Evolutionary conservation across 1,140 invertebrate species (phyloP).

Genomic region (Leptopilina clavipes): DNA sequence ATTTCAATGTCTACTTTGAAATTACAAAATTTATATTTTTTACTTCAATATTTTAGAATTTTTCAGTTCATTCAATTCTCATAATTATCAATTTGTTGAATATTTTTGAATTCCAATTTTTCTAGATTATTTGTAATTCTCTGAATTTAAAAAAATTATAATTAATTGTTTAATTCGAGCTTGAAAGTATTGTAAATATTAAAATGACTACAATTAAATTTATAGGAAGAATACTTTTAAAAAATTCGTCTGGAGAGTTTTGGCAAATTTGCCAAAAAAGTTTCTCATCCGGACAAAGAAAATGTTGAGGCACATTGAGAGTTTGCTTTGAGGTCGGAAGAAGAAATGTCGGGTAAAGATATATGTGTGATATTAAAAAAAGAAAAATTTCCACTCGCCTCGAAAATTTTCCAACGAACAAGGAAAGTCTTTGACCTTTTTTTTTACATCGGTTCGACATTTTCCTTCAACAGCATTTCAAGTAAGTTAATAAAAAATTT

Average conservation of each 20-base stretch:
- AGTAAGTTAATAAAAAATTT: neutral
- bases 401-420: constrained; percentile 46
- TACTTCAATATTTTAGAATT: no score
- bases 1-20: no score
- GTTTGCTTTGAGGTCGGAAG: constrained; percentile 42
- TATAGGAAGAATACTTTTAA: neutral
- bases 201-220: no score
- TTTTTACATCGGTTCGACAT: neutral
- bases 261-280: constrained; percentile 16
- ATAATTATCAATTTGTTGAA: no score
- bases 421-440: constrained; percentile 51
- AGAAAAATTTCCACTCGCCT: constrained; percentile 18
- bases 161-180: no score
- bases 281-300: neutral
- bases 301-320: constrained; percentile 34
- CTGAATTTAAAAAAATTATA: no score
- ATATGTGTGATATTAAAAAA: constrained; percentile 35
- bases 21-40: no score
- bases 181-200: no score
- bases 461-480: neutral
- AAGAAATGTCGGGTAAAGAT: constrained; percentile 30
- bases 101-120: no score
- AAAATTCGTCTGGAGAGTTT: neutral
- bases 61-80: no score
- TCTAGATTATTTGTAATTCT: no score